Base-by-base conservation (phyloP, 2,113 vertebrate species). In the Chelonoidis abingdonii region DNA sequence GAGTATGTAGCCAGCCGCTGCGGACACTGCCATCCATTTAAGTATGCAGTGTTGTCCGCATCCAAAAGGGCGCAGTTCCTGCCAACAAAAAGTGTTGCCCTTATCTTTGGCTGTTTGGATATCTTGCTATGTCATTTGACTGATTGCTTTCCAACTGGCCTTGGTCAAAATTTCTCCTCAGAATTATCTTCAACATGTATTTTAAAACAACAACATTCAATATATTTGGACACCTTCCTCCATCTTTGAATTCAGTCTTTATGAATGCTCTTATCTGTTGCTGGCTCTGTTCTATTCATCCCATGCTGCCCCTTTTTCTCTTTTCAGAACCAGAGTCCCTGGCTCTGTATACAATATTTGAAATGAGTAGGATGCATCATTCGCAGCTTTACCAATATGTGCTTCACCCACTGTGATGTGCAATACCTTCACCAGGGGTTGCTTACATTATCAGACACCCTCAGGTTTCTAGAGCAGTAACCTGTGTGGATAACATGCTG, bases 251-350 rank as follows among this genome's bases (percentile, higher is more conserved):
- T 57, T 16, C 27, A 4, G 4, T 38, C 7, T 7, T 2, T 35
- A 38, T 93, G 75, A 25, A 44, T 78, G 38, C 76, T 93, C n/a
- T 52, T 10, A 27, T 27, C 80, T 14, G 25, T 75, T 69, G 35
- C 35, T 1, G 6, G 52, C 49, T 59, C 53, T n/a, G 19, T 59
- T 72, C 84, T 31, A 14, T 54, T 88, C 69, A 54, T 65, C 29
- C 1, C 19, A 16, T 79, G 47, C 35, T 62, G 41, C 57, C 17
- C 52, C 12, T 59, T 31, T 31, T 49, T n/a, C 49, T 89, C 50
- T 44, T 38, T 44, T 24, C 0, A 25, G 41, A 14, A 13, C 49
- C 29, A 62, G 69, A 57, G 19, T n/a, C 2, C 1, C 0, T 8
- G 90, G 78, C 52, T 86, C 41, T 44, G 17, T 69, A 38, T 17